Evolutionary conservation across 2,797 vertebrate genomes (phyloP), one percentile per base, ranked within the genome.

Genomic region (Petrocephalus sullivani): DNA sequence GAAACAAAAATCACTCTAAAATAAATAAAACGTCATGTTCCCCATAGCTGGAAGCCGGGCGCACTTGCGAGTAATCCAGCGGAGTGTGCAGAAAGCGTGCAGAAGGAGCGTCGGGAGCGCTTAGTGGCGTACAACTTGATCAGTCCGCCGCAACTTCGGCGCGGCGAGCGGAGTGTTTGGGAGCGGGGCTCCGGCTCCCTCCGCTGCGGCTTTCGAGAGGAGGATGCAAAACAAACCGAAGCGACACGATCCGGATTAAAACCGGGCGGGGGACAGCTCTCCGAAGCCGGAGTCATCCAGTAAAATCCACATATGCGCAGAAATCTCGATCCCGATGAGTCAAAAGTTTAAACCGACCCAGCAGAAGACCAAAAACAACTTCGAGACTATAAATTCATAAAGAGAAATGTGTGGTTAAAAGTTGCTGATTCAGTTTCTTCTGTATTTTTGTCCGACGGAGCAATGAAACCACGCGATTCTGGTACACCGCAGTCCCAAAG

Each of bases 401-500:
- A 78, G 16, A 86, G 46, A 54, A 84, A 83, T 83, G 88, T 37
- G 33, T 33, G 4, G 28, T 14, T 4, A 86, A 58, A 85, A 57
- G 3, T 41, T 21, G 67, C 28, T 46, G 86, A 88, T 88, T 91
- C 90, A 89, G 88, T 88, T 93, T 92, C 56, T 56, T 87, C 58
- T 56, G 58, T 54, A 19, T 89, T 78, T 90, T 91, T 91, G 91
- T 93, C 91, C 23, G 54, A 51, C 85, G 88, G 21, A 71, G 37
- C n/a, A 12, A 51, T 91, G 88, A 81, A 91, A 91, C 91, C 67
- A 85, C 71, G 89, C 89, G 10, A 75, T 90, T 85, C 88, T 88
- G 85, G 67, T 61, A 41, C 67, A 85, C 87, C 16, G 89, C 87
- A 90, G 92, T 92, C 92, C 92, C 88, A 91, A 91, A 91, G 88